phyloP scores from a whole-genome alignment of 1,140 invertebrate genomes.

The Planococcus citri region DNA sequence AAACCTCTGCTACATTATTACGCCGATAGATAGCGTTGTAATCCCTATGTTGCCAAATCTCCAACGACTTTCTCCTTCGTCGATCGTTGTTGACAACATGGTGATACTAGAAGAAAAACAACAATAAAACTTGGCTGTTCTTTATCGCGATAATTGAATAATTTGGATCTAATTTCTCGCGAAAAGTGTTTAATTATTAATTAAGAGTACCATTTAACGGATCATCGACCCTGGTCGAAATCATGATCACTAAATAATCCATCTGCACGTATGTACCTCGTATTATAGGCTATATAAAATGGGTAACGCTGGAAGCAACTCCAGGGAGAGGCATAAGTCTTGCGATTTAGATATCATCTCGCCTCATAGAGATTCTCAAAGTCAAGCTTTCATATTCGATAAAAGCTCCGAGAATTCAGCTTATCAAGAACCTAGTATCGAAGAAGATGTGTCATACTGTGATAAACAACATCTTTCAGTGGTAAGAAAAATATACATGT shows the following conservation, averaged over 20 bases:
- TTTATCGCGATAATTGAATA: no score
- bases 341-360: conserved; percentile 41
- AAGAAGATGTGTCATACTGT: conserved; percentile 6
- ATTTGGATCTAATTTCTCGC: no score
- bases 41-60: no score
- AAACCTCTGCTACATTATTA: no score
- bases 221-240: no score
- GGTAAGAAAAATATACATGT: background rate
- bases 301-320: conserved; percentile 10
- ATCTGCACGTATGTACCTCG: background rate
- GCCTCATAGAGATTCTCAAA: conserved; percentile 49
- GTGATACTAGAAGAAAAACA: no score
- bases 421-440: conserved; percentile 1
- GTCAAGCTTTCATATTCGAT: conserved; percentile 73
- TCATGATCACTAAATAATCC: background rate
- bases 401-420: conserved; percentile 49
- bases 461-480: conserved; percentile 10
- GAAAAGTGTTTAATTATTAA: no score
- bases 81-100: no score
- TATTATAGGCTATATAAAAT: background rate
- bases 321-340: conserved; percentile 1
- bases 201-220: no score
- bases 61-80: no score
- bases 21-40: no score
- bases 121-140: no score